Base-by-base conservation (phyloP, 1,140 invertebrate genomes). In the Papilio machaon region DNA sequence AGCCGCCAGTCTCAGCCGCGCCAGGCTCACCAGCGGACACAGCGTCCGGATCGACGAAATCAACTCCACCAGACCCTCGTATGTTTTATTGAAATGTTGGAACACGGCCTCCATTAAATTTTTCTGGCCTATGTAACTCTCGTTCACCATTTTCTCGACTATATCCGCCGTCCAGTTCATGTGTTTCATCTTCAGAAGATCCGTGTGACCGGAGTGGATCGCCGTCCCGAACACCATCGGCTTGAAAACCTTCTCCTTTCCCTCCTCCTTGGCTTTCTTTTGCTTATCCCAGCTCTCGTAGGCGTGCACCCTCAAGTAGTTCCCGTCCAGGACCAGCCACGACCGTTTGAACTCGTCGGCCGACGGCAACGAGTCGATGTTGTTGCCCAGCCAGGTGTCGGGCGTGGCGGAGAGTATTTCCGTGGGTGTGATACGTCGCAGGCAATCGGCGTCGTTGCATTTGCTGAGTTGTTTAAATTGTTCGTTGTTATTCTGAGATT, bases 21-120 rank as follows among this genome's bases (percentile, higher is more conserved):
- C 95, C 46, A 97, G 93, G 15, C 95, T 95, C 2, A 97, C 93
- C 47, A 98, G 90, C 1, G 98, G 98, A 89, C 97, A 98, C 30
- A 98, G 95, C 0, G 97, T 97, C 2, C 97, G 96, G 13, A 98
- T 96, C 81, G 98, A 97, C 0, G 97, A 97, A 10, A 98, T 97
- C 95, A 98, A 96, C 46, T 96, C 94, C 6, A 96, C 95, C 1
- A 97, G 90, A 30, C 96, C 96, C 79, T 96, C 94, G 81, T 97
- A 96, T 1, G 96, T 97, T 73, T 95, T 92, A 83, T 97, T 96
- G 85, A 97, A 97, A 64, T 95, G 92, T 11, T 95, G 91, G 0
- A 97, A 94, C 13, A 96, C 95, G 82, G 96, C 95, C 0, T 96
- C 95, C 1, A 96, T 95, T 15, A 97, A 82, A 15, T 96, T 96